These are phyloP conservation scores for Ctenopoma kingsleyae DNA, from an alignment of 2,797 vertebrate genomes.

Conservation along the genomic window DNA sequence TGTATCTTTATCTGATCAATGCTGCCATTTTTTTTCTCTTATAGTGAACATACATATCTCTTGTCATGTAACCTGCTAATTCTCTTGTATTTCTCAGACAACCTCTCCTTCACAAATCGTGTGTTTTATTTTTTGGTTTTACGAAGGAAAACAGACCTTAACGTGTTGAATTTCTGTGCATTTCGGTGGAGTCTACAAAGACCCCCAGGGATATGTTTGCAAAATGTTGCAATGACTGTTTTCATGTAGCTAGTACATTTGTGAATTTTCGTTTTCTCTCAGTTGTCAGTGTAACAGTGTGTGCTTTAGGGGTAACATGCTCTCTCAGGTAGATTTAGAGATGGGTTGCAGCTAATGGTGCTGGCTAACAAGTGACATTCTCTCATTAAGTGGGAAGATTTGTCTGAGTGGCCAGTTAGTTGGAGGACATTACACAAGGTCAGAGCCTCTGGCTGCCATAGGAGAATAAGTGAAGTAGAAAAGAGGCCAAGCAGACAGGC, in stretches of 20 bases:
- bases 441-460: constrained; percentile 49
- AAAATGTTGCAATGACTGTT: background rate
- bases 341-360: constrained; percentile 45
- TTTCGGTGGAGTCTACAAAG: background rate
- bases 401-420: constrained; percentile 62
- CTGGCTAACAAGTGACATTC: constrained; percentile 63
- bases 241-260: background rate
- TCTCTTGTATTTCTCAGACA: constrained; percentile 4
- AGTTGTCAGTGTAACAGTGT: constrained; percentile 1
- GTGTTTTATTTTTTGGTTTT: background rate
- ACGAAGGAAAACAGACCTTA: constrained; percentile 6
- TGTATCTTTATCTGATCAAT: constrained; percentile 9
- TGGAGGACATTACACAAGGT: constrained; percentile 72
- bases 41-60: background rate
- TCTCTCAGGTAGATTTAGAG: constrained; percentile 42
- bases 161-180: background rate
- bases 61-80: background rate
- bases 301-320: constrained; percentile 27
- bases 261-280: background rate
- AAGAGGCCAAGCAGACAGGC: constrained; percentile 49
- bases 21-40: background rate
- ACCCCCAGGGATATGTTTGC: too few relatives aligned
- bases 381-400: constrained; percentile 63
- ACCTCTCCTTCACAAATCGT: background rate
- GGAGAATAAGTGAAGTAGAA: constrained; percentile 55